Base-by-base conservation (phyloP, 2,888 invertebrate species). In the Lepeophtheirus nordmannii region DNA sequence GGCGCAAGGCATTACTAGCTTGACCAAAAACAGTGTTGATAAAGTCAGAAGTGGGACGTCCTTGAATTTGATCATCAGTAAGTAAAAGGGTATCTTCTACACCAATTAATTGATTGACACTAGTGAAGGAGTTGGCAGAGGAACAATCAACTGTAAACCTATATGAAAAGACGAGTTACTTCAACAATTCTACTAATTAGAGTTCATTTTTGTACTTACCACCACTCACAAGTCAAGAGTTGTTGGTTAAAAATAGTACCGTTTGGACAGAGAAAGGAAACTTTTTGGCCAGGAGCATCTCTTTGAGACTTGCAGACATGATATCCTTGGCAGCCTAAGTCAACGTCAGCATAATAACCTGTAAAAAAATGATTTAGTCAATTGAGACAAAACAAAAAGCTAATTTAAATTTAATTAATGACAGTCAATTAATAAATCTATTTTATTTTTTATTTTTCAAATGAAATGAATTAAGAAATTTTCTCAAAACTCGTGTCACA, bases 291-390 rank as follows among this genome's bases (percentile, higher is more conserved):
- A 46, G 53, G 53, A 46, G 53, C 53, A 46, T 46, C 53, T 3
- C 53, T 46, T 38, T 60, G 60, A 11, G 30, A 10, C 60, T 38
- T 14, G 14, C 60, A 60, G 37, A 60, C 60, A 38, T 60, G 60
- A 60, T 60, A 60, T 60, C 60, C 60, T 37, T 60, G 60, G 14
- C 60, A 60, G 7, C 60, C 60, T 17, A 60, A 17, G 22, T 23
- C 60, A 60, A 38, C 37, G 38, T 60, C 60, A 30, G 60, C 60
- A 37, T 60, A 60, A 38, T 60, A 60, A 22, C 60, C 60, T 60
- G n/a, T 1, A 23, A 20, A 10, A 23, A 22, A 22, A 60, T 20
- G 17, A 3, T 11, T 60, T 12, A 37, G 1, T 14, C 9, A 58
- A 3, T 58, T 30, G 2, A 20, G 9, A 14, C 5, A 23, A 23